Evolutionary conservation across 2,888 invertebrate species (phyloP).

Genomic region (Drosophila subsilvestris): DNA sequence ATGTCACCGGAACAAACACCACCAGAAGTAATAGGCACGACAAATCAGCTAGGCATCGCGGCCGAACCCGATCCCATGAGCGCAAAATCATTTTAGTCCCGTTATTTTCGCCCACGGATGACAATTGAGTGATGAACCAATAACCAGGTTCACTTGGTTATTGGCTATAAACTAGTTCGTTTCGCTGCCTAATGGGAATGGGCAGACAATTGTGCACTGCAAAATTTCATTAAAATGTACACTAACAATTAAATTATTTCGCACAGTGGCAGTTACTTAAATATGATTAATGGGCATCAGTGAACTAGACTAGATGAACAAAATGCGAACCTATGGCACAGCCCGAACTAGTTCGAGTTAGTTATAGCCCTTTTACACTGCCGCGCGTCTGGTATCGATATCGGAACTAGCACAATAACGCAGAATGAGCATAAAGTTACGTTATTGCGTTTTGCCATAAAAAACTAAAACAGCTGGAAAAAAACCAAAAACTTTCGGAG

Average conservation of each 20-base stretch:
- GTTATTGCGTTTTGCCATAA: too few relatives aligned
- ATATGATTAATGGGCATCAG: not conserved
- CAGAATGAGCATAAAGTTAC: too few relatives aligned
- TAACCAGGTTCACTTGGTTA: not conserved
- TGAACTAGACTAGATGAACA: not conserved
- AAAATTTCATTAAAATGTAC: not conserved
- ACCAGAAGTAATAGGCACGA: constrained; percentile 76
- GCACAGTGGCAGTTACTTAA: not conserved
- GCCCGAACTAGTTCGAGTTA: not conserved
- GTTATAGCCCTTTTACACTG: too few relatives aligned
- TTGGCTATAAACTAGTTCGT: not conserved
- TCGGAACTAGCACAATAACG: too few relatives aligned
- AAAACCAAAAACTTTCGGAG: too few relatives aligned
- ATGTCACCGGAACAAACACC: constrained; percentile 80
- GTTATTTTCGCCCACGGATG: constrained; percentile 21
- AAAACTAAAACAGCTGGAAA: too few relatives aligned
- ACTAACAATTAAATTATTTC: not conserved
- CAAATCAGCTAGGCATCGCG: constrained; percentile 73
- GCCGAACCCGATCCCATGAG: constrained; percentile 55
- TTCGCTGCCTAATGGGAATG: not conserved
- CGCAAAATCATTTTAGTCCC: constrained; percentile 64
- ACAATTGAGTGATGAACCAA: not conserved
- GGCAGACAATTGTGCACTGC: not conserved
- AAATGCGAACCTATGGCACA: not conserved
- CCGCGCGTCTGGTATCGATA: too few relatives aligned